phyloP scores from a whole-genome alignment of 2,888 invertebrate species.

The Agrilus biguttatus region DNA sequence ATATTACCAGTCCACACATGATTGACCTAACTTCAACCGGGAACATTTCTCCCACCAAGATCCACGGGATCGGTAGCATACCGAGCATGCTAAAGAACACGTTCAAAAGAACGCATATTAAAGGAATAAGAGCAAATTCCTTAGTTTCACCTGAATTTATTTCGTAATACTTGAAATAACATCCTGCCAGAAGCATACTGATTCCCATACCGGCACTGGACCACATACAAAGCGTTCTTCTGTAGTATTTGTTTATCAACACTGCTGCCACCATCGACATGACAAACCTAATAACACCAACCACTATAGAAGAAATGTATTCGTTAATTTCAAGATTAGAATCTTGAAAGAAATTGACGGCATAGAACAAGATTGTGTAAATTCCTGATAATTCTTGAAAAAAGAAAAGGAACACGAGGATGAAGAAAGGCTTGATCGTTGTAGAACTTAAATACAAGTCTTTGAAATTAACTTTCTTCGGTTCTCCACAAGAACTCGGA shows the following conservation, averaged over 20 bases:
- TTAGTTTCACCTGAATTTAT: slow-evolving; percentile 16
- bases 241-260: slow-evolving; percentile 47
- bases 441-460: slow-evolving; percentile 33
- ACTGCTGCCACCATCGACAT: slow-evolving; percentile 54
- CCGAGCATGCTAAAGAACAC: slow-evolving; percentile 63
- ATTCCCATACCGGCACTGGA: slow-evolving; percentile 51
- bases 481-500: slow-evolving; percentile 22
- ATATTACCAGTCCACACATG: slow-evolving; percentile 54
- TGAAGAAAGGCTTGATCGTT: slow-evolving; percentile 51
- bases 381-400: slow-evolving; percentile 60
- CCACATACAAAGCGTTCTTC: slow-evolving; percentile 45
- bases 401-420: slow-evolving; percentile 51
- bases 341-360: slow-evolving; percentile 54
- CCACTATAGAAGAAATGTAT: slow-evolving; percentile 53
- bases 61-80: slow-evolving; percentile 59
- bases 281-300: slow-evolving; percentile 48
- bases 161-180: slow-evolving; percentile 27
- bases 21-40: slow-evolving; percentile 53
- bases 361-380: slow-evolving; percentile 58
- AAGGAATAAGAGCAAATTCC: slow-evolving; percentile 28
- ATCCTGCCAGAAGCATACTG: slow-evolving; percentile 36
- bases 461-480: slow-evolving; percentile 15
- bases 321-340: slow-evolving; percentile 48
- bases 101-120: slow-evolving; percentile 50
- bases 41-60: slow-evolving; percentile 59